These are phyloP conservation scores for Calephelis virginiensis DNA, from an alignment of 1,140 invertebrate species.

Conservation along the genomic window DNA sequence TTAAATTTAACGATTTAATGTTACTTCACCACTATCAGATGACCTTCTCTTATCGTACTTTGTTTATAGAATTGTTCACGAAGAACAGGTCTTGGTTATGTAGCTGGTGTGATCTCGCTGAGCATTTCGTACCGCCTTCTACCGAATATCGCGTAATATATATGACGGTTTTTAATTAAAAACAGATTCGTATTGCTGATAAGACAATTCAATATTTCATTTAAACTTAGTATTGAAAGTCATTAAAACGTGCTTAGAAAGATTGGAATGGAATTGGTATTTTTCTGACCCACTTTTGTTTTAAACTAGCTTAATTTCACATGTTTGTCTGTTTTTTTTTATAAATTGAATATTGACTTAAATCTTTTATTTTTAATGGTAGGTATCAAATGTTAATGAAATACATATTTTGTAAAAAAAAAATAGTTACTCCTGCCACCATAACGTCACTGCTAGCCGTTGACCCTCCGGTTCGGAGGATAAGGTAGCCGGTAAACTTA, in stretches of 20 bases:
- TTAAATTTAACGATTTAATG: slow-evolving; percentile 76
- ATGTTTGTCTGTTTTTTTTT: no score
- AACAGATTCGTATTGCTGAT: slow-evolving; percentile 69
- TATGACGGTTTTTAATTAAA: slow-evolving; percentile 77
- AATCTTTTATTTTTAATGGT: no score
- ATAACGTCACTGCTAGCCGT: no score
- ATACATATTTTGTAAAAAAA: no score
- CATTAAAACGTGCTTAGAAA: slow-evolving; percentile 7
- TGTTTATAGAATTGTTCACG: slow-evolving; percentile 31
- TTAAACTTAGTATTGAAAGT: slow-evolving; percentile 45
- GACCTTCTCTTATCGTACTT: slow-evolving; percentile 38
- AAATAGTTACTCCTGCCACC: no score
- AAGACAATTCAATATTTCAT: slow-evolving; percentile 68
- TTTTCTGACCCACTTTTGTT: background rate
- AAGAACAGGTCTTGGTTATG: slow-evolving; percentile 41
- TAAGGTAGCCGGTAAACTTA: no score
- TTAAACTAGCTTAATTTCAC: background rate
- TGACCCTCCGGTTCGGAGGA: no score
- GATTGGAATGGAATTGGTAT: background rate
- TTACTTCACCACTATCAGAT: slow-evolving; percentile 48
- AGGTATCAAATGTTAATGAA: no score
- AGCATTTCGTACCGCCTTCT: slow-evolving; percentile 59
- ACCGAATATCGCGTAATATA: slow-evolving; percentile 72
- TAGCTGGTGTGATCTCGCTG: slow-evolving; percentile 42
- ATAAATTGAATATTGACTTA: no score